Conservation (phyloP, 2,888 invertebrate species). For the Phrixothrix hirtus region DNA sequence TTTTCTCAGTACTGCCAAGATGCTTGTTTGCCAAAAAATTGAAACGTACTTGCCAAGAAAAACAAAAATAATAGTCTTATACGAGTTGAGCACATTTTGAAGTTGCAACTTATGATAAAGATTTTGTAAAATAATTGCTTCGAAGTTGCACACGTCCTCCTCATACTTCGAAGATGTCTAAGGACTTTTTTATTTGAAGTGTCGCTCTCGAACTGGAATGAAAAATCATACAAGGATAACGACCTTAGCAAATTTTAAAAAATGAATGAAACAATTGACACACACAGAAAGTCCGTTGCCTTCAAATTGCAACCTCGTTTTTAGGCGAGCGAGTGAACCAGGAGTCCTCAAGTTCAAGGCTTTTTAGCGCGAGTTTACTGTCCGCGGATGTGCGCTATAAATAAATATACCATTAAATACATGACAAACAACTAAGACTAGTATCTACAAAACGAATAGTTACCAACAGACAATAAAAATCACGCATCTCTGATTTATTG, state of each 20-base stretch:
- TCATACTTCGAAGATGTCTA: no score
- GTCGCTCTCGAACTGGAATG: not conserved
- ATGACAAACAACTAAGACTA: conserved; percentile 8
- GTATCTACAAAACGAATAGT: conserved; percentile 3
- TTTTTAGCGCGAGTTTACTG: conserved; percentile 19
- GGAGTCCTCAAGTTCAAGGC: conserved; percentile 28
- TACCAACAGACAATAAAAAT: conserved; percentile 7
- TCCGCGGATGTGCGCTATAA: conserved; percentile 24
- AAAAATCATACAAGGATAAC: conserved; percentile 1
- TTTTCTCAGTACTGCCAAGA: no score
- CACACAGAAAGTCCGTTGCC: conserved; percentile 17
- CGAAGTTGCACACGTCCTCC: no score
- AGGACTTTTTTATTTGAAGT: no score
- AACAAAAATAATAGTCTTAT: not conserved
- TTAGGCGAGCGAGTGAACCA: conserved; percentile 18
- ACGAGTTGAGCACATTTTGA: not conserved
- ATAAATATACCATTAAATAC: conserved; percentile 14
- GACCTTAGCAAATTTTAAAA: conserved; percentile 13
- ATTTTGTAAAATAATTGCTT: not conserved
- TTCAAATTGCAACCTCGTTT: conserved; percentile 6
- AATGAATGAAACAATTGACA: conserved; percentile 25
- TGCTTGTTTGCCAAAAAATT: not conserved
- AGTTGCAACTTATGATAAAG: no score
- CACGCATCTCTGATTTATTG: conserved; percentile 10
- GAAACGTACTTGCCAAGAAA: not conserved